Evolutionary conservation across 37 sponge, comb jelly and placozoan genomes (phyloP).

Genomic region (Mnemiopsis leidyi): DNA sequence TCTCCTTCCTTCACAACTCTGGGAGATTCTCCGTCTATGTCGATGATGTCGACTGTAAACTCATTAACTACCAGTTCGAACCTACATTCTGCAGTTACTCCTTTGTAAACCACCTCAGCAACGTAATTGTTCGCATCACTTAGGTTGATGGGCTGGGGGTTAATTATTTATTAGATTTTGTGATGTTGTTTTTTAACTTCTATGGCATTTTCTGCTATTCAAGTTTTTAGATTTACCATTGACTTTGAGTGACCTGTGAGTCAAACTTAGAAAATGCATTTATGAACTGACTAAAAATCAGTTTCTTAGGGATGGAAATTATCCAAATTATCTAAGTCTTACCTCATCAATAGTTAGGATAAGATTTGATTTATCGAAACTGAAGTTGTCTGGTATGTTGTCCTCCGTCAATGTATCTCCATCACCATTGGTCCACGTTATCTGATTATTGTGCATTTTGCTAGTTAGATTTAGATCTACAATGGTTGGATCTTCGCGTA

Average conservation of each 20-base stretch:
- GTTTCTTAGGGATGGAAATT: too few species aligned
- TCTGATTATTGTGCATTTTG: too few species aligned
- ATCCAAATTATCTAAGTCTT: too few species aligned
- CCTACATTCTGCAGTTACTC: not conserved
- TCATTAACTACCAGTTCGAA: not conserved
- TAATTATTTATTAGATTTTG: not conserved
- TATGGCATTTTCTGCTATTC: too few species aligned
- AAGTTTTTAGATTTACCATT: too few species aligned
- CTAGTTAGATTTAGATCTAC: too few species aligned
- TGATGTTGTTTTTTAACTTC: too few species aligned
- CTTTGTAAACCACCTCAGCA: slow-evolving; percentile 14
- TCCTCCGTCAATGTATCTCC: not conserved
- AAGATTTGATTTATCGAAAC: not conserved
- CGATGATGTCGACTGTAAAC: not conserved
- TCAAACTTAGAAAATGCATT: too few species aligned
- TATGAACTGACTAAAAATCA: too few species aligned
- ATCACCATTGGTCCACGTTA: not conserved
- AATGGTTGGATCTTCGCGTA: too few species aligned
- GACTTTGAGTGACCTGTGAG: too few species aligned
- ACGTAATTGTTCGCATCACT: not conserved
- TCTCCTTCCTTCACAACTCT: slow-evolving; percentile 2
- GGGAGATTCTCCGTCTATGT: slow-evolving; percentile 35
- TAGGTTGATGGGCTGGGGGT: not conserved
- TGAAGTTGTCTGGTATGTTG: not conserved
- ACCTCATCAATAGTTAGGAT: not conserved